Conservation (phyloP, 2,888 invertebrate genomes). For the Scrobipalpa costella region DNA sequence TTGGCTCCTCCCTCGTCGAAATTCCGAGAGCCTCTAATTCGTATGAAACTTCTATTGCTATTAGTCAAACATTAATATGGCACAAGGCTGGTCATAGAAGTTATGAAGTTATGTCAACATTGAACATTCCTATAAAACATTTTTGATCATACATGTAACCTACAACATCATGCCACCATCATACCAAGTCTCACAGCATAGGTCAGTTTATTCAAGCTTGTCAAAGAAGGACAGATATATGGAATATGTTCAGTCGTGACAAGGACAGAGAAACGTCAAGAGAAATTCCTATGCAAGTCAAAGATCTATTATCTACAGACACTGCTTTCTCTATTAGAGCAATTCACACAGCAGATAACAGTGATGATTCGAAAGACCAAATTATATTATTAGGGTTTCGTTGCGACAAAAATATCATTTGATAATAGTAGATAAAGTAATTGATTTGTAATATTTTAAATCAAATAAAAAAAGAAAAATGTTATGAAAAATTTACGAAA, state of each 20-base stretch:
- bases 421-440: no score
- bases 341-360: background rate
- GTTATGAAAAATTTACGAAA: no score
- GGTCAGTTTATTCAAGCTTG: no score
- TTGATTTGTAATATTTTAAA: no score
- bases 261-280: background rate
- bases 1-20: background rate
- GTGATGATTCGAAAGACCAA: no score
- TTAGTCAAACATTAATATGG: background rate
- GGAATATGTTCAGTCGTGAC: background rate
- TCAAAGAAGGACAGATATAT: background rate
- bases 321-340: background rate
- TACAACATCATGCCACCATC: background rate
- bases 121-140: background rate
- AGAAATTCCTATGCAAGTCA: background rate
- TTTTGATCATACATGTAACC: background rate
- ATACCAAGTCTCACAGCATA: background rate
- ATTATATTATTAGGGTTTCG: no score
- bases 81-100: background rate
- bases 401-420: no score
- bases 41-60: background rate
- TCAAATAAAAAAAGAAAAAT: no score
- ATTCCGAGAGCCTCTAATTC: background rate
- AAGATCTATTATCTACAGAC: no score
- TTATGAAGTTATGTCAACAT: background rate